Conservation (phyloP, 2,113 vertebrate genomes). For the Larimichthys polyactis region DNA sequence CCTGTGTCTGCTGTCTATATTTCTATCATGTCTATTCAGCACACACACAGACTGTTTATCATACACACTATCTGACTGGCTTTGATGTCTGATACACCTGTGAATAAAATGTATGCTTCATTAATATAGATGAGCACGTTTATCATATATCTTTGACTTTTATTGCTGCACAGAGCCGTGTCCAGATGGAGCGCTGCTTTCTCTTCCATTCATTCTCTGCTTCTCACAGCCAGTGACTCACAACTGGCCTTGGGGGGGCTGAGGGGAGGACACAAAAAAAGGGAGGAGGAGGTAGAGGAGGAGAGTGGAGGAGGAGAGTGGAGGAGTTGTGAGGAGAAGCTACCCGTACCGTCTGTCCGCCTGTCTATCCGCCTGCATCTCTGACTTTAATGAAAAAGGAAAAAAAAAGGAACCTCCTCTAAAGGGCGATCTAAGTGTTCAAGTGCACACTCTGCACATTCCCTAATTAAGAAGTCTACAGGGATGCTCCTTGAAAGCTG, state of each 20-base stretch:
- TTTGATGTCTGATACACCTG: constrained; percentile 38
- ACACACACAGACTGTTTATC: constrained; percentile 3
- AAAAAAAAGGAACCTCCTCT: constrained; percentile 67
- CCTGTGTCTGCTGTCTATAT: constrained; percentile 14
- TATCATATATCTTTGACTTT: constrained; percentile 74
- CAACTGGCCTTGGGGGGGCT: constrained; percentile 49
- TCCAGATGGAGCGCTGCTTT: constrained; percentile 64
- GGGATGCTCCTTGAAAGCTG: constrained; percentile 74
- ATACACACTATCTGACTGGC: constrained; percentile 15
- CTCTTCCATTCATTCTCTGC: constrained; percentile 62
- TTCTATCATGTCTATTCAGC: constrained; percentile 1
- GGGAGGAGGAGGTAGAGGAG: neutral
- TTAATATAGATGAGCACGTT: constrained; percentile 74
- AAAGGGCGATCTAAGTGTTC: constrained; percentile 77
- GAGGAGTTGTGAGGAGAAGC: constrained; percentile 16
- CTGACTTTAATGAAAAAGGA: constrained; percentile 73
- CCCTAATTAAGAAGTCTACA: constrained; percentile 80
- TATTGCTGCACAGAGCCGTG: constrained; percentile 56
- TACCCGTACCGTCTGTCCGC: constrained; percentile 29
- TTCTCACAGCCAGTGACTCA: constrained; percentile 46
- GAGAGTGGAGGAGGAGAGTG: constrained; percentile 10
- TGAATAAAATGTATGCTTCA: constrained; percentile 57
- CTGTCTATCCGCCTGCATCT: constrained; percentile 67
- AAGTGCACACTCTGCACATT: constrained; percentile 77
- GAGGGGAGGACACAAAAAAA: constrained; percentile 19